phyloP scores from a whole-genome alignment of 2,113 vertebrate genomes.

The Lota lota region DNA sequence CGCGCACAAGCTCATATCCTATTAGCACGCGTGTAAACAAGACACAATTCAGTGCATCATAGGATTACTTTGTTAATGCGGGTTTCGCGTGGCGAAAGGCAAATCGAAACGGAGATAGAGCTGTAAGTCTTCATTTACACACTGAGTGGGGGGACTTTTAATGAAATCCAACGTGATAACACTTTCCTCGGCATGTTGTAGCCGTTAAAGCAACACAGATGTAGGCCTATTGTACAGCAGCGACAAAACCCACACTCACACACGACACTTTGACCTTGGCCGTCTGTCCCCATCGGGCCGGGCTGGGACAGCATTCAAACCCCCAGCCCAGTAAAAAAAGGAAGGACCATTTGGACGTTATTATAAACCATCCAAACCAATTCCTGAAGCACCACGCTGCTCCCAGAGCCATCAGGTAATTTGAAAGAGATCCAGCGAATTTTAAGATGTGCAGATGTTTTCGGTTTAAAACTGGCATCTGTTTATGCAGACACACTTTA shows the following conservation, averaged over 20 bases:
- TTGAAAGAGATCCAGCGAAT: slow-evolving; percentile 73
- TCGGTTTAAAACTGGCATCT: slow-evolving; percentile 75
- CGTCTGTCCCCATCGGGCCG: slow-evolving; percentile 33
- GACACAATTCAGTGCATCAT: slow-evolving; percentile 24
- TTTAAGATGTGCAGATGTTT: slow-evolving; percentile 80
- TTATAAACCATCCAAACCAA: slow-evolving; percentile 69
- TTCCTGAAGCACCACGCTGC: slow-evolving; percentile 47
- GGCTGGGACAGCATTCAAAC: slow-evolving; percentile 47
- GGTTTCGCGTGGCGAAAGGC: not conserved
- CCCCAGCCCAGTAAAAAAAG: slow-evolving; percentile 32
- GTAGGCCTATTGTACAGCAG: too few species aligned
- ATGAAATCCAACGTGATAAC: too few species aligned
- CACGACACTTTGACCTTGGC: slow-evolving; percentile 61
- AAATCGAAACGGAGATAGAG: too few species aligned
- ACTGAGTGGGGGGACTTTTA: too few species aligned
- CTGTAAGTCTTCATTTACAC: too few species aligned
- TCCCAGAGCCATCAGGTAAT: slow-evolving; percentile 74
- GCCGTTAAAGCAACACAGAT: too few species aligned
- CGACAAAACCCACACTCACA: too few species aligned
- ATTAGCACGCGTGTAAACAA: slow-evolving; percentile 68
- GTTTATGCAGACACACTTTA: slow-evolving; percentile 72
- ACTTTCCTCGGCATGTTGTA: too few species aligned
- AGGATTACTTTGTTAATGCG: slow-evolving; percentile 46
- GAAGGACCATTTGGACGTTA: slow-evolving; percentile 69
- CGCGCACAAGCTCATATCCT: slow-evolving; percentile 36